A percentile compares a stretch with the other conserved stretches of the same genome.
Evolutionary conservation across 2,888 invertebrate species (phyloP).

Genomic region (Pseudoips prasinana): DNA sequence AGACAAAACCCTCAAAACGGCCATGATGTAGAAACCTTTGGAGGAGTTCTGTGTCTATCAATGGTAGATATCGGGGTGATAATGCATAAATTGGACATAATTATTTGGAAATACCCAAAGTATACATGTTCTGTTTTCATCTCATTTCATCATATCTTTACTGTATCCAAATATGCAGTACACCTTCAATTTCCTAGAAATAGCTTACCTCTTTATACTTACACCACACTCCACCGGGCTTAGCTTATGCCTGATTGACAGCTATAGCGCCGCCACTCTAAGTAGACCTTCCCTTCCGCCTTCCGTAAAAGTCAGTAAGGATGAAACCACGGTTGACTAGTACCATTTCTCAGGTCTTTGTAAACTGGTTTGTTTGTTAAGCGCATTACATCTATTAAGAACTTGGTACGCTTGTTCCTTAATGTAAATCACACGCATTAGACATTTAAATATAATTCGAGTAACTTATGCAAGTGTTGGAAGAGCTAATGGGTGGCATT

Average conservation of each 20-base stretch:
- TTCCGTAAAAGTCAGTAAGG: constrained; percentile 8
- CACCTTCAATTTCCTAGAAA: too few species aligned
- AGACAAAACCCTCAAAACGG: too few species aligned
- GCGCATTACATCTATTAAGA: constrained; percentile 66
- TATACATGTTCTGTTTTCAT: too few species aligned
- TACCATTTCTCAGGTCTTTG: constrained; percentile 31
- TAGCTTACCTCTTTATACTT: constrained; percentile 32
- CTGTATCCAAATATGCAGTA: too few species aligned
- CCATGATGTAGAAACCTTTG: too few species aligned
- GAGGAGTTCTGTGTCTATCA: too few species aligned
- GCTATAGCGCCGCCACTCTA: constrained; percentile 56
- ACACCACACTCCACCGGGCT: constrained; percentile 40
- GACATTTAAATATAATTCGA: constrained; percentile 70
- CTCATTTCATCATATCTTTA: too few species aligned
- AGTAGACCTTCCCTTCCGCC: constrained; percentile 32
- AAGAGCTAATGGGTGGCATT: constrained; percentile 51
- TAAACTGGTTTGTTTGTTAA: constrained; percentile 44
- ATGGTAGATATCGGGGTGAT: too few species aligned
- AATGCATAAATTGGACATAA: too few species aligned
- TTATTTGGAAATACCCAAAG: too few species aligned
- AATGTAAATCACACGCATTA: constrained; percentile 66
- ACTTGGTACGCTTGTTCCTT: constrained; percentile 53
- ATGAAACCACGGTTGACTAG: constrained; percentile 11
- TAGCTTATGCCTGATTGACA: constrained; percentile 68
- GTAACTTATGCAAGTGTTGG: constrained; percentile 64